phyloP scores from a whole-genome alignment of 2,888 invertebrate species.

The Zhengitettix transpicula region DNA sequence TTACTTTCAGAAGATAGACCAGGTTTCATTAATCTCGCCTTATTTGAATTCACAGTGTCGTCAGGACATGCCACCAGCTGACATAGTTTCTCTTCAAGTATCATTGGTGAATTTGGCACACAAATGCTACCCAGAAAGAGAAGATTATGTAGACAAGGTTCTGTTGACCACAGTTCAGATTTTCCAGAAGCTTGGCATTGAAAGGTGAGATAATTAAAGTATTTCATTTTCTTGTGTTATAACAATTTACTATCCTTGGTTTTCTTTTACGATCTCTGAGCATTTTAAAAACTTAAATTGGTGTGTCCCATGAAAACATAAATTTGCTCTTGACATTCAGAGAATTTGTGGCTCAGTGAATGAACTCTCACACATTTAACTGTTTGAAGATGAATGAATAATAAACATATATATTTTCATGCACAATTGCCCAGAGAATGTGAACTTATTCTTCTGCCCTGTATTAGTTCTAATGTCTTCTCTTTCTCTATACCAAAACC shows the following conservation, averaged over 20 bases:
- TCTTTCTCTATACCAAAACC: too few relatives aligned
- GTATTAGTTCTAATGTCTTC: too few relatives aligned
- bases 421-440: too few relatives aligned
- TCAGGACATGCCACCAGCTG: conserved; percentile 88
- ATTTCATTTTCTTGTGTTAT: background rate
- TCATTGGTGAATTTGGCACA: conserved; percentile 87
- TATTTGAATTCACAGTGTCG: conserved; percentile 43
- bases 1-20: background rate
- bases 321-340: too few relatives aligned
- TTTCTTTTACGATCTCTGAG: background rate
- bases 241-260: background rate
- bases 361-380: too few relatives aligned
- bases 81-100: conserved; percentile 88
- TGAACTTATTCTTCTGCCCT: too few relatives aligned
- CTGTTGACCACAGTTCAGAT: conserved; percentile 80
- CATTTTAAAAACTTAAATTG: too few relatives aligned
- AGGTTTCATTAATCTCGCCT: background rate
- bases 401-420: too few relatives aligned
- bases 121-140: conserved; percentile 88
- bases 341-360: too few relatives aligned
- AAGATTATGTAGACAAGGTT: conserved; percentile 91
- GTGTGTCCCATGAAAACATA: too few relatives aligned
- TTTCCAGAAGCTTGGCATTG: conserved; percentile 72
- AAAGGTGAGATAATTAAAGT: conserved; percentile 39
- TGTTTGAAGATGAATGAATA: too few relatives aligned